Percentiles rank a stretch among this genome's conserved stretches.
Conservation (phyloP, 2,113 vertebrate species). For the Lepus americanus region DNA sequence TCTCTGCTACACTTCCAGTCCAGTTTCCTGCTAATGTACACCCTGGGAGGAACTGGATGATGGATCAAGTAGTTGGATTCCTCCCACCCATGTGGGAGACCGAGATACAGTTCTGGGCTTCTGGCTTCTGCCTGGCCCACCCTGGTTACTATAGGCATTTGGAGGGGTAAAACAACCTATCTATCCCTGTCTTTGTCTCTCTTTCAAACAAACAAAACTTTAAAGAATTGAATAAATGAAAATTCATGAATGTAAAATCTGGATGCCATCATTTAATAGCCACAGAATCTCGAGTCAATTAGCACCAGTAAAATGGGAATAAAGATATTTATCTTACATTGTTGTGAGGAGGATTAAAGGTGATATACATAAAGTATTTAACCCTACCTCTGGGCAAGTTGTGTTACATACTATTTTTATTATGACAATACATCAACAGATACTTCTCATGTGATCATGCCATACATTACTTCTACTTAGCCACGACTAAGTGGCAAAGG, state of each 20-base stretch:
- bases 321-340: slow-evolving; percentile 22
- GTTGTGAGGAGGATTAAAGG: background rate
- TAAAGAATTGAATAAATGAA: slow-evolving; percentile 29
- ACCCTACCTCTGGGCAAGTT: background rate
- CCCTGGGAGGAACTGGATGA: no score
- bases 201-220: no score
- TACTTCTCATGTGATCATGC: background rate
- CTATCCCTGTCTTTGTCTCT: no score
- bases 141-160: no score
- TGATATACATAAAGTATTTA: slow-evolving; percentile 16
- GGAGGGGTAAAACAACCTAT: no score
- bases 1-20: no score
- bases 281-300: slow-evolving; percentile 11
- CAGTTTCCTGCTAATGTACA: no score
- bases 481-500: background rate
- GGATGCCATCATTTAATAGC: slow-evolving; percentile 36
- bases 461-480: background rate
- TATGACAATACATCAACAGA: background rate
- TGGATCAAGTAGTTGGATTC: no score
- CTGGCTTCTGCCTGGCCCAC: no score
- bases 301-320: slow-evolving; percentile 7
- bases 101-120: no score
- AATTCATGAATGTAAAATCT: slow-evolving; percentile 55
- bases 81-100: no score
- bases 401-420: slow-evolving; percentile 38